phyloP scores from a whole-genome alignment of 1,140 invertebrate species.

The Scaptomyza hsui region DNA sequence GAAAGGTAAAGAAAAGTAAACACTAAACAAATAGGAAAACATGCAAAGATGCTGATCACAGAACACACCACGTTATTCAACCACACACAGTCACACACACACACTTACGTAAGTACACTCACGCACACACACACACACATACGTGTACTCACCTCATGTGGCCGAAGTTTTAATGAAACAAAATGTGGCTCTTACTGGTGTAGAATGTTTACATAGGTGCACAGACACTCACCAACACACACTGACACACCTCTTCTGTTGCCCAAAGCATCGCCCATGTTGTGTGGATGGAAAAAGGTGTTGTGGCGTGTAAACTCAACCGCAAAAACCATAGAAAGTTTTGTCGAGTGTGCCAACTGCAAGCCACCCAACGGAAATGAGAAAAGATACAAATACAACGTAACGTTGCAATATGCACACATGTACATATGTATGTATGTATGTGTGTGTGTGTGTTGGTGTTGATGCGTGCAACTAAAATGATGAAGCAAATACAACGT shows the following conservation, averaged over 20 bases:
- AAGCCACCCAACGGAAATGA: constrained; percentile 65
- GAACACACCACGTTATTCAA: constrained; percentile 33
- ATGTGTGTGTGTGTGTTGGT: constrained; percentile 22
- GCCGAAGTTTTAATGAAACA: constrained; percentile 79
- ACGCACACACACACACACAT: constrained; percentile 14
- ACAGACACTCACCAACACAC: background rate
- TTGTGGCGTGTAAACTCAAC: constrained; percentile 67
- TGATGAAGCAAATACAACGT: constrained; percentile 66
- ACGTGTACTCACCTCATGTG: constrained; percentile 54
- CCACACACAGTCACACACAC: constrained; percentile 20
- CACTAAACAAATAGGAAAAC: constrained; percentile 70
- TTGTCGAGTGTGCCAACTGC: constrained; percentile 16
- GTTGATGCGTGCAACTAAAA: constrained; percentile 47
- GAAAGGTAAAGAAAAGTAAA: constrained; percentile 26
- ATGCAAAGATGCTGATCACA: constrained; percentile 71
- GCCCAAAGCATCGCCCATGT: constrained; percentile 25
- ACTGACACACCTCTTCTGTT: background rate
- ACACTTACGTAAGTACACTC: no score
- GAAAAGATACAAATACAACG: constrained; percentile 54
- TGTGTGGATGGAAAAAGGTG: constrained; percentile 39
- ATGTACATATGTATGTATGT: background rate
- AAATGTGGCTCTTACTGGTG: constrained; percentile 52
- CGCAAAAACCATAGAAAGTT: constrained; percentile 54
- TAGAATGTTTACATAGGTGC: constrained; percentile 1
- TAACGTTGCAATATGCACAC: constrained; percentile 9